These are phyloP conservation scores for Fratercula arctica DNA, from an alignment of 2,797 vertebrate genomes.

Conservation along the genomic window DNA sequence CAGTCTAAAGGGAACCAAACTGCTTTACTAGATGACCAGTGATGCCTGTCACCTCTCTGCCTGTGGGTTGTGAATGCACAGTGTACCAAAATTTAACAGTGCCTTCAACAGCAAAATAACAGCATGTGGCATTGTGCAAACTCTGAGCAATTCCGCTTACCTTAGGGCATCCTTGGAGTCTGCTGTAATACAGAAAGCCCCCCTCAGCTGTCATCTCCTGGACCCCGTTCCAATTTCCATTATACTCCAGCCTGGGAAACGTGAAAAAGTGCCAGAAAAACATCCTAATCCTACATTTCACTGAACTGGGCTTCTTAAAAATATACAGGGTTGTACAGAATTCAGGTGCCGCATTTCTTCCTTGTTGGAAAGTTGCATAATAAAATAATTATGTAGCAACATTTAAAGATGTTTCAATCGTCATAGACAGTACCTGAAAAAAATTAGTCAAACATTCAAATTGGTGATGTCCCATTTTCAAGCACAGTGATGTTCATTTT, in stretches of 20 bases:
- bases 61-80: not conserved
- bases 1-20: not conserved
- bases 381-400: not conserved
- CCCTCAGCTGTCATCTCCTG: conserved; percentile 2
- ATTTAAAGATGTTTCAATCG: not conserved
- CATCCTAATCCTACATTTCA: conserved; percentile 4
- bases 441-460: not conserved
- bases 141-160: not conserved
- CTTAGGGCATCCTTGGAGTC: conserved; percentile 31
- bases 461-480: not conserved
- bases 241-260: not conserved
- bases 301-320: not conserved
- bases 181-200: not conserved
- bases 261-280: conserved; percentile 1
- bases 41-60: conserved; percentile 40
- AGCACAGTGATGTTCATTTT: rapidly evolving
- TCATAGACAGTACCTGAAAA: not conserved
- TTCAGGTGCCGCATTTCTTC: not conserved
- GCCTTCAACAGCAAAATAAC: conserved; percentile 27
- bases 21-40: conserved; percentile 43
- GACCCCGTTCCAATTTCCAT: not conserved
- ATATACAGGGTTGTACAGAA: not conserved
- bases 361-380: not conserved
- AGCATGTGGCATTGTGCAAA: conserved; percentile 14
- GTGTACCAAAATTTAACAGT: not conserved